These are phyloP conservation scores for Cairina moschata DNA, from an alignment of 2,113 vertebrate species.

Conservation along the genomic window DNA sequence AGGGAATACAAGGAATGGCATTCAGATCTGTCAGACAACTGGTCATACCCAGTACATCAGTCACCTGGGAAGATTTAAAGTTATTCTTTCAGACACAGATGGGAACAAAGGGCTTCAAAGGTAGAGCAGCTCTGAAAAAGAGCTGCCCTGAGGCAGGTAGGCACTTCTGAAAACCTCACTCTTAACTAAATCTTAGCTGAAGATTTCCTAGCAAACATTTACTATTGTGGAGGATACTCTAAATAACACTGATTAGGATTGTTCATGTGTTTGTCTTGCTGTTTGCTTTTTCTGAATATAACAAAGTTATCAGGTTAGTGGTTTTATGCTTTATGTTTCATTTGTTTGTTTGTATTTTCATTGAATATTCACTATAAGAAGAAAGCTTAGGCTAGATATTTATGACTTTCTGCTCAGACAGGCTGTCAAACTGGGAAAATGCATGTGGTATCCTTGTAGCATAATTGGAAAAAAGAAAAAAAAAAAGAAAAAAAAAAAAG, in stretches of 20 bases:
- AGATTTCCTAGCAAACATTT: not conserved
- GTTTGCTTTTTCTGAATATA: not conserved
- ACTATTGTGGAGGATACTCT: not conserved
- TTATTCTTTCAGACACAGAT: not conserved
- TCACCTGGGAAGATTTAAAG: not conserved
- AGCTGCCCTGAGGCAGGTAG: accelerated
- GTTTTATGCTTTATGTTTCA: too few species aligned
- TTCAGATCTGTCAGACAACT: not conserved
- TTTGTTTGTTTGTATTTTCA: not conserved
- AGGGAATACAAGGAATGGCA: not conserved
- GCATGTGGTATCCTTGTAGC: not conserved
- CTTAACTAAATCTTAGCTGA: not conserved
- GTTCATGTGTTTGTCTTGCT: not conserved
- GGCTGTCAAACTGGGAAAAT: not conserved
- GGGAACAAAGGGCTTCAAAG: accelerated
- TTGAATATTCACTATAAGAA: not conserved
- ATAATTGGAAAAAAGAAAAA: not conserved
- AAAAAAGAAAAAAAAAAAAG: not conserved
- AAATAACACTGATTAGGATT: not conserved
- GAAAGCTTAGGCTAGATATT: not conserved
- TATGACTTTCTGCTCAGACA: not conserved
- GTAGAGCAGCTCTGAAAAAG: not conserved
- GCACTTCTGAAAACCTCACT: not conserved
- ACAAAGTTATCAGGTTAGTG: not conserved
- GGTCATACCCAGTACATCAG: not conserved